These are phyloP conservation scores for Papilio machaon DNA, from an alignment of 1,140 invertebrate species.

Conservation along the genomic window DNA sequence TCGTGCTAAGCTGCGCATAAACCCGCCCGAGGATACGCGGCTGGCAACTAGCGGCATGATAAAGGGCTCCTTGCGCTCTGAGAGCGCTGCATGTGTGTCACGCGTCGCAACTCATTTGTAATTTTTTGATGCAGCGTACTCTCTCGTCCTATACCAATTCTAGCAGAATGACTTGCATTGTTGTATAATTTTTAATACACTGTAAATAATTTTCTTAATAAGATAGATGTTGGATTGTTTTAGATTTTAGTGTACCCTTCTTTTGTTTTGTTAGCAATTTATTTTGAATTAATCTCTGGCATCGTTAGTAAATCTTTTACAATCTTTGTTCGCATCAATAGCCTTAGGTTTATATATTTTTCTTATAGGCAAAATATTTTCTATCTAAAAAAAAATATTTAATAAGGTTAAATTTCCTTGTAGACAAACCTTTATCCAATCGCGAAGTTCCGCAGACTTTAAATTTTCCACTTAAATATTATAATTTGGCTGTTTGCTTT, in stretches of 20 bases:
- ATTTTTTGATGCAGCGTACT: slow-evolving; percentile 31
- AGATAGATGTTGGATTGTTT: background rate
- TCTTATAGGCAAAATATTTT: no score
- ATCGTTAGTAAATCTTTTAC: no score
- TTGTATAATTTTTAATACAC: background rate
- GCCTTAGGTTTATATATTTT: no score
- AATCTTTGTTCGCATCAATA: no score
- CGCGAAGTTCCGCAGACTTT: no score
- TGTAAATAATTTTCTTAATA: background rate
- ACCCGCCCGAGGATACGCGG: background rate
- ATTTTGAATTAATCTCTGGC: no score
- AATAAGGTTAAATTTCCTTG: no score
- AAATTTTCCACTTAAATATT: no score
- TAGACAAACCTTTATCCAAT: no score
- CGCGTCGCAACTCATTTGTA: slow-evolving; percentile 29
- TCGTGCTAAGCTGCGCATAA: background rate
- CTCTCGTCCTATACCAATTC: slow-evolving; percentile 17
- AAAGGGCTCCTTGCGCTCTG: slow-evolving; percentile 14
- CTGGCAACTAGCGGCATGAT: slow-evolving; percentile 27
- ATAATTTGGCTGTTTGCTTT: no score
- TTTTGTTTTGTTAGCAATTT: no score
- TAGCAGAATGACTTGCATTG: slow-evolving; percentile 8
- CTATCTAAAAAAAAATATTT: no score
- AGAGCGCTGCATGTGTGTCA: slow-evolving; percentile 30
- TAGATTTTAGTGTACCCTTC: background rate